These are phyloP conservation scores for Mus minutoides DNA, from an alignment of 2,797 vertebrate species.

Conservation along the genomic window DNA sequence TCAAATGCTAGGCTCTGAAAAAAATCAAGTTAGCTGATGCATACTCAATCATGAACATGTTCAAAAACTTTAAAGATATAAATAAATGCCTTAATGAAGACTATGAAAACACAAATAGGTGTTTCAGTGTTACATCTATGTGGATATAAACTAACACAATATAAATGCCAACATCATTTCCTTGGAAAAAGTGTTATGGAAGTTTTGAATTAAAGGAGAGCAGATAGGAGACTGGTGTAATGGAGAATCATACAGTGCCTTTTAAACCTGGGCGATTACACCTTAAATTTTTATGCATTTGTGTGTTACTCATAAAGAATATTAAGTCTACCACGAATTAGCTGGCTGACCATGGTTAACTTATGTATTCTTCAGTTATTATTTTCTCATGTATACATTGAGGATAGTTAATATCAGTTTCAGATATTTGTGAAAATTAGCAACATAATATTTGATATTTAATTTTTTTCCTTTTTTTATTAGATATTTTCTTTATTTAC, in stretches of 20 bases:
- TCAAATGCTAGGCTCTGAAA: background rate
- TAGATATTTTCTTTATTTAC: too few relatives aligned
- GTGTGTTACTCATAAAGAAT: background rate
- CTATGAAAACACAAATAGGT: background rate
- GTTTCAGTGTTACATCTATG: background rate
- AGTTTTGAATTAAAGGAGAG: conserved; percentile 3
- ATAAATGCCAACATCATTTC: background rate
- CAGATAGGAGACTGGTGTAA: background rate
- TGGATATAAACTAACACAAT: background rate
- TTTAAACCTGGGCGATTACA: background rate
- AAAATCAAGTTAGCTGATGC: background rate
- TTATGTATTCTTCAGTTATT: background rate
- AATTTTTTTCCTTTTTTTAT: too few relatives aligned
- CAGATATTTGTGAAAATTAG: background rate
- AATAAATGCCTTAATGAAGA: background rate
- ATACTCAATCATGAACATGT: background rate
- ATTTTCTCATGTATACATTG: background rate
- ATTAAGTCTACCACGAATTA: background rate
- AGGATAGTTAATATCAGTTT: background rate
- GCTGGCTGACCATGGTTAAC: background rate
- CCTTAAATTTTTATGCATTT: background rate
- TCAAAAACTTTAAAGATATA: background rate
- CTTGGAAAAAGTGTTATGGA: background rate
- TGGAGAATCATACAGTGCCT: background rate
- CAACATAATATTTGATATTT: background rate